Conservation (phyloP, 2,888 invertebrate genomes). For the Cartodere bifasciata region DNA sequence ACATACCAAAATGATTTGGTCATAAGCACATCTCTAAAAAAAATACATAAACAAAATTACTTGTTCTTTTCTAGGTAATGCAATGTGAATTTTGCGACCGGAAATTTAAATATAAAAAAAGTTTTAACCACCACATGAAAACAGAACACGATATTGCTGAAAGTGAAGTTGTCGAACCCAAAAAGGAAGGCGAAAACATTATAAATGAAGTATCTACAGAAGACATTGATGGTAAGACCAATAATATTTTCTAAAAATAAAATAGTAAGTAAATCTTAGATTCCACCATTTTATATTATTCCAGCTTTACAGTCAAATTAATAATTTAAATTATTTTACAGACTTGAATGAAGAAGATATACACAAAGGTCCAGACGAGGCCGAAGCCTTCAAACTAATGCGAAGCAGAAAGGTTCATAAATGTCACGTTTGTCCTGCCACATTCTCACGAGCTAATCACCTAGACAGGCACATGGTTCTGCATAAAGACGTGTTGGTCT, state of each 20-base stretch:
- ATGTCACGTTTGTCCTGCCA: slow-evolving; percentile 32
- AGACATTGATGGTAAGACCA: no score
- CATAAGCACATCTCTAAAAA: no score
- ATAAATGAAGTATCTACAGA: no score
- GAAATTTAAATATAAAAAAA: slow-evolving; percentile 35
- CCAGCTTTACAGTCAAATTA: neutral
- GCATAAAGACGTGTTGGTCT: slow-evolving; percentile 30
- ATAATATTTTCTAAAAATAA: no score
- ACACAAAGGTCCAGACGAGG: slow-evolving; percentile 13
- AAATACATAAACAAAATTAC: no score
- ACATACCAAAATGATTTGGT: no score
- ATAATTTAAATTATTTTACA: slow-evolving; percentile 4
- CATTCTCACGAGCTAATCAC: slow-evolving; percentile 31
- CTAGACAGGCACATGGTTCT: slow-evolving; percentile 34
- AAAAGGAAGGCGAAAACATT: no score
- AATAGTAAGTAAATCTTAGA: no score
- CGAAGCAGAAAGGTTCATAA: slow-evolving; percentile 24
- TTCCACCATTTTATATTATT: no score
- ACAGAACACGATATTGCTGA: slow-evolving; percentile 31
- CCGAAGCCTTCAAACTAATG: slow-evolving; percentile 16
- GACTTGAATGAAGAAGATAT: slow-evolving; percentile 9
- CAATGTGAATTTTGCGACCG: slow-evolving; percentile 36
- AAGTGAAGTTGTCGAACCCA: slow-evolving; percentile 18
- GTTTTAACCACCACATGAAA: slow-evolving; percentile 34
- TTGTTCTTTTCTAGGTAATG: slow-evolving; percentile 25